A percentile compares a stretch with the other conserved stretches of the same genome.
Evolutionary conservation across 2,888 invertebrate genomes (phyloP).

Genomic region (Noctua pronuba): DNA sequence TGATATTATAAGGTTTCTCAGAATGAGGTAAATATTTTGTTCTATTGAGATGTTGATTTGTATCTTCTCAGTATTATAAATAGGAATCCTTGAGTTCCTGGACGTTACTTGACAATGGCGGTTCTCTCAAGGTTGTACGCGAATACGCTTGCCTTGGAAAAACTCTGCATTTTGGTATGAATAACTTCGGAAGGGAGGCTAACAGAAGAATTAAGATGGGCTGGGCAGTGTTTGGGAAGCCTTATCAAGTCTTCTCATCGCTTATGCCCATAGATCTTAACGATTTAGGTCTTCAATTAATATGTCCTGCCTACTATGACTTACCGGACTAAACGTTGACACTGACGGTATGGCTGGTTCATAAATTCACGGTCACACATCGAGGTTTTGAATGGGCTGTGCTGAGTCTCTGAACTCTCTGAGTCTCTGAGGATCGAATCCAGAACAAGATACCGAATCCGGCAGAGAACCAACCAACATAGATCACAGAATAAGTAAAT

Average conservation of each 20-base stretch:
- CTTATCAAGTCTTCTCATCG: background rate
- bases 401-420: background rate
- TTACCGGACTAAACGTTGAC: background rate
- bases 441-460: background rate
- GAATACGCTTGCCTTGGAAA: background rate
- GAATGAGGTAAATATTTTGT: conserved; percentile 28
- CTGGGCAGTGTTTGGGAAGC: too few relatives aligned
- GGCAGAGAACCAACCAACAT: background rate
- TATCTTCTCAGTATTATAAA: background rate
- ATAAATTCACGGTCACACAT: background rate
- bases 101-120: background rate
- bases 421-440: background rate
- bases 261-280: background rate
- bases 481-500: background rate
- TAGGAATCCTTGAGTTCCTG: background rate
- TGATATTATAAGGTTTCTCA: conserved; percentile 15
- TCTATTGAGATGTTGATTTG: conserved; percentile 10
- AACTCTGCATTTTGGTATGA: background rate
- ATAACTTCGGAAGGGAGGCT: background rate
- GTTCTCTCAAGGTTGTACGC: background rate
- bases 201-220: background rate
- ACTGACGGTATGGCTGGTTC: background rate
- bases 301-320: background rate
- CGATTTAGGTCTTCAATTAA: background rate
- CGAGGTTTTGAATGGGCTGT: background rate